Conservation (phyloP, 2,888 invertebrate genomes). For the Coelinius sp. region DNA sequence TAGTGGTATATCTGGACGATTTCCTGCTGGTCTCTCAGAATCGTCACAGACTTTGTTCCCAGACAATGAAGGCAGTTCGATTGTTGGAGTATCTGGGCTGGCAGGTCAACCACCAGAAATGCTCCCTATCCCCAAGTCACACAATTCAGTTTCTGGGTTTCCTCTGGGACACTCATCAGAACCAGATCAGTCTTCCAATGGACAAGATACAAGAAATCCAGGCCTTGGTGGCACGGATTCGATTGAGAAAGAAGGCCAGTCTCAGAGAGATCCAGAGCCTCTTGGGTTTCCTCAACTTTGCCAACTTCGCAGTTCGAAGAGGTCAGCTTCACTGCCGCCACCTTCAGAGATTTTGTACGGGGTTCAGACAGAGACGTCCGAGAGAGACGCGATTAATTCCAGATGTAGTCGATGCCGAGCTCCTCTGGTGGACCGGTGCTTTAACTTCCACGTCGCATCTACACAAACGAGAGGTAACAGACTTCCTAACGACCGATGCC, state of each 20-base stretch:
- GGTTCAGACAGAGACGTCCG: not conserved
- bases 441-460: not conserved
- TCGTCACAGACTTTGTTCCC: constrained; percentile 34
- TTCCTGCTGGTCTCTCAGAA: constrained; percentile 45
- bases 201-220: not conserved
- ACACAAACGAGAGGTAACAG: not conserved
- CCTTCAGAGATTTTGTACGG: not conserved
- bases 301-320: not conserved
- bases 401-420: not conserved
- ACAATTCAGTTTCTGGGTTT: constrained; percentile 39
- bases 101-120: constrained; percentile 39
- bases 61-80: constrained; percentile 27
- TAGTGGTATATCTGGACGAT: constrained; percentile 45
- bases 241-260: not conserved
- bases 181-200: constrained; percentile 22
- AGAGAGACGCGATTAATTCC: not conserved
- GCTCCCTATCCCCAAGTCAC: constrained; percentile 40
- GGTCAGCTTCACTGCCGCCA: not conserved
- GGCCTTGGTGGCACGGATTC: not conserved
- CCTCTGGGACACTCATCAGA: constrained; percentile 36
- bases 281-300: not conserved
- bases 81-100: constrained; percentile 37
- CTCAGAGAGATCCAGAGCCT: not conserved
- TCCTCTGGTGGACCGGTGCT: not conserved
- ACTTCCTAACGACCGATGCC: not conserved